Conservation (phyloP, 2,113 vertebrate species). For the Pachycephala philippinensis region DNA sequence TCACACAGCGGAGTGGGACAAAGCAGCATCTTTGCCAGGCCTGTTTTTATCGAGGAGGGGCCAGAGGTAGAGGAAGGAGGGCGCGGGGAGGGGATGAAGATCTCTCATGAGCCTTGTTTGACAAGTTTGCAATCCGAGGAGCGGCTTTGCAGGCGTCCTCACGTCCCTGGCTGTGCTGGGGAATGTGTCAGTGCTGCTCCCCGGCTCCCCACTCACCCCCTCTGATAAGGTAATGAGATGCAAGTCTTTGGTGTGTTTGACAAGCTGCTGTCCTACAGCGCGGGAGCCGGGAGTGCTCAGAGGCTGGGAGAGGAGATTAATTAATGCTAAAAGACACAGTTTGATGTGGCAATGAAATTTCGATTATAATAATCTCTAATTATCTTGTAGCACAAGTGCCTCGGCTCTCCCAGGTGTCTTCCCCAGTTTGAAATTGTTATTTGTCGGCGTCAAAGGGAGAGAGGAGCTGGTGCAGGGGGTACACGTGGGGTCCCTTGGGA, state of each 20-base stretch:
- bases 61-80: background rate
- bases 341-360: conserved; percentile 79
- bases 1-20: rapidly evolving
- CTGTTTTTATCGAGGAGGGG: rapidly evolving
- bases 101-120: background rate
- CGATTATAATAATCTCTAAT: conserved; percentile 81
- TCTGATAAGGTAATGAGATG: conserved; percentile 67
- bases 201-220: background rate
- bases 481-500: background rate
- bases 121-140: background rate
- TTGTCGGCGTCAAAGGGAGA: background rate
- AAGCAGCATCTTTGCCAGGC: background rate
- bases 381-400: conserved; percentile 72
- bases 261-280: conserved; percentile 65
- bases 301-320: conserved; percentile 74
- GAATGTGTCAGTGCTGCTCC: background rate
- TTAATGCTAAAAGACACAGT: conserved; percentile 79
- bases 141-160: background rate
- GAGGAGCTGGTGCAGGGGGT: background rate
- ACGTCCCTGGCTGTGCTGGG: background rate
- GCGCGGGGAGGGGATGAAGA: background rate
- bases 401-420: conserved; percentile 71
- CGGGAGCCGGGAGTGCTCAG: conserved; percentile 43
- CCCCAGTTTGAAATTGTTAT: conserved; percentile 59
- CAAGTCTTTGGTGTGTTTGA: conserved; percentile 60